A percentile compares a stretch with the other conserved stretches of the same genome.
phyloP scores from a whole-genome alignment of 2,888 invertebrate species.

The Boloria euphrosyne region DNA sequence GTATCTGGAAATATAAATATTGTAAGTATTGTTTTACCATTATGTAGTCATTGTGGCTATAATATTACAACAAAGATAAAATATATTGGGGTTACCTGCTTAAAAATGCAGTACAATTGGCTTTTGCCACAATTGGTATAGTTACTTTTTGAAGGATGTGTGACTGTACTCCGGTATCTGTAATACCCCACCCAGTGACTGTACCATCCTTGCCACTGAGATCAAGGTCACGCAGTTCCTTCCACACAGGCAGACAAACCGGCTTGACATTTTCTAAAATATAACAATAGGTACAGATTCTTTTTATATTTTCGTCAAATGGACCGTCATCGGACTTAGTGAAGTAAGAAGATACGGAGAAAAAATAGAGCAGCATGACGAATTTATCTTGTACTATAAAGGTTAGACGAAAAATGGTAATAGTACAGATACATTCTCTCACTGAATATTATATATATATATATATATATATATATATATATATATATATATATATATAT shows the following conservation, averaged over 20 bases:
- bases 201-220: constrained; percentile 19
- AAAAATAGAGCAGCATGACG: too few relatives aligned
- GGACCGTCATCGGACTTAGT: too few relatives aligned
- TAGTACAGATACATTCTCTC: too few relatives aligned
- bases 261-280: constrained; percentile 36
- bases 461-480: too few relatives aligned
- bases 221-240: constrained; percentile 14
- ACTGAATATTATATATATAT: too few relatives aligned
- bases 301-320: not conserved
- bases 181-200: constrained; percentile 38
- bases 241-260: constrained; percentile 34
- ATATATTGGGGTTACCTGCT: constrained; percentile 5
- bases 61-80: not conserved
- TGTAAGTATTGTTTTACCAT: not conserved
- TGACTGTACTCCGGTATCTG: constrained; percentile 25
- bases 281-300: not conserved
- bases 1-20: not conserved
- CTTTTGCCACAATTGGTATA: constrained; percentile 26
- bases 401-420: too few relatives aligned
- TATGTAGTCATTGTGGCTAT: not conserved
- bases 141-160: constrained; percentile 32
- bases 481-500: too few relatives aligned
- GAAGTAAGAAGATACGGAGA: too few relatives aligned
- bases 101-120: constrained; percentile 24
- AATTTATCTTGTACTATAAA: too few relatives aligned